A percentile compares a stretch with the other conserved stretches of the same genome.
Evolutionary conservation across 2,113 vertebrate genomes (phyloP).

Genomic region (Typhlomys cinereus): DNA sequence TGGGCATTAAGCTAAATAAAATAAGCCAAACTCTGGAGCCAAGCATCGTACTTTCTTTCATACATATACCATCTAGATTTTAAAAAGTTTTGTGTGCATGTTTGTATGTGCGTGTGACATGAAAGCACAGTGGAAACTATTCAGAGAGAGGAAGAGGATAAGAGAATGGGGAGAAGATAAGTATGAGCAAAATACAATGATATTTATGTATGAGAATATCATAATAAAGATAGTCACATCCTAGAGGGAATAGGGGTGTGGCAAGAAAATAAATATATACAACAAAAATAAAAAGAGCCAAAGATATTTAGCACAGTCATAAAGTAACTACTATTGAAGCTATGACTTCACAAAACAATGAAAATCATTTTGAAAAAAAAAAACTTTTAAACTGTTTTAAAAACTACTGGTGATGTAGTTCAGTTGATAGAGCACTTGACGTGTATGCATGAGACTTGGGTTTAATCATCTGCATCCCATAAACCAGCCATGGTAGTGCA

Average conservation of each 20-base stretch:
- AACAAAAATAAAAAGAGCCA: neutral
- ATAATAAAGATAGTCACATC: neutral
- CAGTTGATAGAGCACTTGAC: neutral
- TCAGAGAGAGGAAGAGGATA: neutral
- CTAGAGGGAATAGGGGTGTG: too few relatives aligned
- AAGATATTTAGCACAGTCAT: neutral
- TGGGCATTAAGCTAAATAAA: neutral
- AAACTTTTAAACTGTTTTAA: constrained; percentile 8
- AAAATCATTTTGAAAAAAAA: constrained; percentile 6
- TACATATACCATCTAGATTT: neutral
- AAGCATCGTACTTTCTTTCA: neutral
- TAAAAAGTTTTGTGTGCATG: too few relatives aligned
- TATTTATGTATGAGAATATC: neutral
- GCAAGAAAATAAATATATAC: neutral
- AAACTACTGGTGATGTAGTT: neutral
- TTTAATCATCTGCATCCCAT: too few relatives aligned
- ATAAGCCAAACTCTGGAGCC: neutral
- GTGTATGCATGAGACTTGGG: neutral
- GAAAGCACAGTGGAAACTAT: neutral
- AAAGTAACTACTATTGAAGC: neutral
- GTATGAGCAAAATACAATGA: neutral
- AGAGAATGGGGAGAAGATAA: neutral
- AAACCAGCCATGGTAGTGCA: neutral
- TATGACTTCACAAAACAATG: neutral
- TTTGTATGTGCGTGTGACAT: too few relatives aligned